These are phyloP conservation scores for Illadopsis cleaveri DNA, from an alignment of 2,113 vertebrate species.

Conservation along the genomic window DNA sequence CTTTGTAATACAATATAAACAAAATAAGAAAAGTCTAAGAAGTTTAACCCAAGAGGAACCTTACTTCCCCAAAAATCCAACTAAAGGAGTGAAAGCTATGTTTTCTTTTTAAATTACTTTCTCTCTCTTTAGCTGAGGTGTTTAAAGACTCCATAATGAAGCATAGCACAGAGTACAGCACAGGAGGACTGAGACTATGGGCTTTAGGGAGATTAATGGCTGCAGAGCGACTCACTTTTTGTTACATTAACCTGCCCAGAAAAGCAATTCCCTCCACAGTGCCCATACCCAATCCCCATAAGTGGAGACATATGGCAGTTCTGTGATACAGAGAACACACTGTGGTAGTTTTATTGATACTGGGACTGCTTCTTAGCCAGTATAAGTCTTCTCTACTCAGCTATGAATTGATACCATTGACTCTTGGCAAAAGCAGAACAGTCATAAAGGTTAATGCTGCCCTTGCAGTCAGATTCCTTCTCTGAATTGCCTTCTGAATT, in stretches of 20 bases:
- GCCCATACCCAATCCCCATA: background rate
- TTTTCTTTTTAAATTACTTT: slow-evolving; percentile 30
- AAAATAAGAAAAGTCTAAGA: background rate
- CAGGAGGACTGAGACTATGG: background rate
- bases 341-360: slow-evolving; percentile 16
- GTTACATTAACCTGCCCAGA: slow-evolving; percentile 33
- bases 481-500: background rate
- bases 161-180: background rate
- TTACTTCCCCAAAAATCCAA: background rate
- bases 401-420: slow-evolving; percentile 5
- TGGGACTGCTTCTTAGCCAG: background rate
- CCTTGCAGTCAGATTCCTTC: background rate
- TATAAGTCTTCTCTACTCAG: background rate
- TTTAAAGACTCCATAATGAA: slow-evolving; percentile 34
- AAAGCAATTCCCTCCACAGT: slow-evolving; percentile 3
- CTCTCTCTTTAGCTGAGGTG: slow-evolving; percentile 7
- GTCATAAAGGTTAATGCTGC: slow-evolving; percentile 7
- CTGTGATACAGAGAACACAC: background rate
- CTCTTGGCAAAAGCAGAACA: background rate
- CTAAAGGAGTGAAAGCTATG: background rate
- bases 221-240: background rate
- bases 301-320: slow-evolving; percentile 38
- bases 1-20: background rate
- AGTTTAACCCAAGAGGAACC: background rate
- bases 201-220: slow-evolving; percentile 38